Evolutionary conservation across 2,888 invertebrate genomes (phyloP).

Genomic region (Petrolisthes manimaculis): DNA sequence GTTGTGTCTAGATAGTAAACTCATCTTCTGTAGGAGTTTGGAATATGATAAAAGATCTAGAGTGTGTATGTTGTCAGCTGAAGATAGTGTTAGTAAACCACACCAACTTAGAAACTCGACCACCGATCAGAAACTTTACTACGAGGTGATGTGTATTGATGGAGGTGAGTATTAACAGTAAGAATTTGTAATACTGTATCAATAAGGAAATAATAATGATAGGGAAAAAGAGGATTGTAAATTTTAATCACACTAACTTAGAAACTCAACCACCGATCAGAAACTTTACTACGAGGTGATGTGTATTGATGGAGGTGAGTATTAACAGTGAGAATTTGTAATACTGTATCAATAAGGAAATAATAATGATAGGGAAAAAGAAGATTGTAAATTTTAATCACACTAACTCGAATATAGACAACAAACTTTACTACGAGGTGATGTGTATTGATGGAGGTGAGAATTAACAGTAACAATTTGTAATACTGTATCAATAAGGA

Average conservation of each 20-base stretch:
- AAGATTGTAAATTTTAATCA: no score
- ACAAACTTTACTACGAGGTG: slow-evolving; percentile 80
- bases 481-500: no score
- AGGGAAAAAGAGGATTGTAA: no score
- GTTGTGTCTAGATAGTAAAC: slow-evolving; percentile 87
- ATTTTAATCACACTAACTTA: slow-evolving; percentile 89
- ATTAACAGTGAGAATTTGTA: no score
- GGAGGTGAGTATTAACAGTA: slow-evolving; percentile 77
- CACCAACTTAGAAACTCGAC: slow-evolving; percentile 79
- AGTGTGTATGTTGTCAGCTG: slow-evolving; percentile 89
- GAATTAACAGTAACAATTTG: not conserved
- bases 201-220: no score
- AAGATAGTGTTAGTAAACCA: slow-evolving; percentile 89
- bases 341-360: no score
- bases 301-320: slow-evolving; percentile 87
- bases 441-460: slow-evolving; percentile 91
- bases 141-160: slow-evolving; percentile 89
- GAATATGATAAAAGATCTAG: slow-evolving; percentile 89
- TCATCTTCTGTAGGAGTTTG: slow-evolving; percentile 88
- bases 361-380: no score
- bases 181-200: no score
- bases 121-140: slow-evolving; percentile 73
- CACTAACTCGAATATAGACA: slow-evolving; percentile 85
- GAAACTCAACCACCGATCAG: slow-evolving; percentile 68
- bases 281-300: slow-evolving; percentile 83